Evolutionary conservation across 2,797 vertebrate species (phyloP).

Genomic region (Coilia nasus): DNA sequence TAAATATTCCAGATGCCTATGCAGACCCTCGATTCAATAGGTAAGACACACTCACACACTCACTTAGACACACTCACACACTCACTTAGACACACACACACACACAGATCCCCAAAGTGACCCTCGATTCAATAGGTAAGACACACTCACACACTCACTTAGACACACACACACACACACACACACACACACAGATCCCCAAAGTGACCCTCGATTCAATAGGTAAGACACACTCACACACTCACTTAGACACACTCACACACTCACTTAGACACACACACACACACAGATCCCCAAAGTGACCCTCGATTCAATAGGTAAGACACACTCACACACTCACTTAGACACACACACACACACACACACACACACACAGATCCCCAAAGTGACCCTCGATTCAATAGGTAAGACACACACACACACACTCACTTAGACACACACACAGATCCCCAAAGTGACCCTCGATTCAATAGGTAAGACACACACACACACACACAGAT

Average conservation of each 20-base stretch:
- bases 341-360: too few relatives aligned
- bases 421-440: not conserved
- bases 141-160: not conserved
- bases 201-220: slow-evolving; percentile 99
- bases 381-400: slow-evolving; percentile 98
- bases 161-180: too few relatives aligned
- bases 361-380: too few relatives aligned
- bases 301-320: not conserved
- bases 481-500: too few relatives aligned
- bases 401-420: slow-evolving; percentile 79
- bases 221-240: slow-evolving; percentile 73
- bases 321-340: not conserved
- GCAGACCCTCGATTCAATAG: slow-evolving; percentile 99
- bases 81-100: not conserved
- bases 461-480: not conserved
- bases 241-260: not conserved
- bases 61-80: not conserved
- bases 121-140: not conserved
- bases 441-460: not conserved
- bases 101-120: not conserved
- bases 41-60: slow-evolving; percentile 64
- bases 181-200: too few relatives aligned
- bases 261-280: not conserved
- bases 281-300: not conserved
- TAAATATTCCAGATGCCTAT: slow-evolving; percentile 99